These are phyloP conservation scores for Andrena cerasifolii DNA, from an alignment of 1,140 invertebrate genomes.

Conservation along the genomic window DNA sequence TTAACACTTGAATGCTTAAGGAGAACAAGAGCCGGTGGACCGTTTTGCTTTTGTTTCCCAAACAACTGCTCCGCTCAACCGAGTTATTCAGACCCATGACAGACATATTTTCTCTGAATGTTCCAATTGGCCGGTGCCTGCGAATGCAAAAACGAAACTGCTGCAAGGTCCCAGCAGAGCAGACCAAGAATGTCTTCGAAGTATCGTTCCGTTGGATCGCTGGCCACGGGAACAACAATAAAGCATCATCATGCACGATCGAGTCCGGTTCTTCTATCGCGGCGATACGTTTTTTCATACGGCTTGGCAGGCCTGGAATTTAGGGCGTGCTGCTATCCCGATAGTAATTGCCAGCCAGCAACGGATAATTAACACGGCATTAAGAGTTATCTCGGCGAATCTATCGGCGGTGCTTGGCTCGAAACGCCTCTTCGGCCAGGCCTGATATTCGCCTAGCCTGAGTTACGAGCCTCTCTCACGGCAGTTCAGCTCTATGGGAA, in stretches of 20 bases:
- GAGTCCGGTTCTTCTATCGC: conserved; percentile 25
- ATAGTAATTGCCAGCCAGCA: conserved; percentile 48
- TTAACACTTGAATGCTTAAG: neutral
- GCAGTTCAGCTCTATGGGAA: conserved; percentile 33
- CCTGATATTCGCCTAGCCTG: conserved; percentile 61
- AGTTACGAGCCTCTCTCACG: conserved; percentile 60
- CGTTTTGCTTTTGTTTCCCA: neutral
- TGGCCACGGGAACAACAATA: neutral
- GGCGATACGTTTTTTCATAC: conserved; percentile 50
- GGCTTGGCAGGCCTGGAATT: conserved; percentile 46
- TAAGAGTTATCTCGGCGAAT: conserved; percentile 65
- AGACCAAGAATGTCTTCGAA: neutral
- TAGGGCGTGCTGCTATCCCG: conserved; percentile 41
- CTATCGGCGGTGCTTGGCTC: conserved; percentile 38
- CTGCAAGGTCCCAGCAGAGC: neutral
- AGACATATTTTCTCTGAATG: neutral
- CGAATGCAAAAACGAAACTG: neutral
- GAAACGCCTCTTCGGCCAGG: conserved; percentile 26
- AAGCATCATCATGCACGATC: conserved; percentile 12
- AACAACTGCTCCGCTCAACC: neutral
- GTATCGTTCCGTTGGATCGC: neutral
- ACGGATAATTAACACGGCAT: conserved; percentile 67
- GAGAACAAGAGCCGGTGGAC: neutral
- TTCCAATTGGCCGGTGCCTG: neutral
- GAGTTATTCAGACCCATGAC: neutral